Percentiles rank a stretch among this genome's conserved stretches.
Evolutionary conservation across 2,888 invertebrate species (phyloP).

Genomic region (Tiliacea aurago): DNA sequence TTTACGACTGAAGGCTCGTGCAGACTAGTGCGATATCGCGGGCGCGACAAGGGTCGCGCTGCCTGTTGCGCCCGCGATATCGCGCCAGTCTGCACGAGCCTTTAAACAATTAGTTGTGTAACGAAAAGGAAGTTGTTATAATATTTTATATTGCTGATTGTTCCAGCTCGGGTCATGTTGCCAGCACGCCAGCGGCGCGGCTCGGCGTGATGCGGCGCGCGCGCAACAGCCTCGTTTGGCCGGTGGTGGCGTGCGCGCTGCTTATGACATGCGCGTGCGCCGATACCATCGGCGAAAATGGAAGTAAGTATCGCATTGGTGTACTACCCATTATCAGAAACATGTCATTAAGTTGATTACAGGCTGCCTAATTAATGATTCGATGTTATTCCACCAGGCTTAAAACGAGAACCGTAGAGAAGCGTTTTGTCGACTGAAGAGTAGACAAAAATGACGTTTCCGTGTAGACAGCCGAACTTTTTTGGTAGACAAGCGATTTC

Average conservation of each 20-base stretch:
- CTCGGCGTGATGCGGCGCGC: conserved; percentile 84
- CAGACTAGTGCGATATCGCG: too few species aligned
- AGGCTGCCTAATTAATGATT: not conserved
- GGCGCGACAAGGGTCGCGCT: too few species aligned
- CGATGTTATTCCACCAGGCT: not conserved
- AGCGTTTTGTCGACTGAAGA: too few species aligned
- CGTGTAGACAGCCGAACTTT: too few species aligned
- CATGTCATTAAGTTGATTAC: not conserved
- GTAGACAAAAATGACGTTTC: too few species aligned
- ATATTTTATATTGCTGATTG: conserved; percentile 57
- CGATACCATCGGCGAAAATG: conserved; percentile 74
- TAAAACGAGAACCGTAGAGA: too few species aligned
- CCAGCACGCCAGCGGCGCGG: conserved; percentile 74
- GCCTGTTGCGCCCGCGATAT: too few species aligned
- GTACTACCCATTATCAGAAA: not conserved
- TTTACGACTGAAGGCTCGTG: not conserved
- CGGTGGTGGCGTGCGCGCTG: conserved; percentile 81
- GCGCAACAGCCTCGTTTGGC: conserved; percentile 77
- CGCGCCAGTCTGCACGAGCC: too few species aligned
- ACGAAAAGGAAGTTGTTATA: conserved; percentile 36
- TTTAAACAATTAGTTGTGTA: conserved; percentile 19
- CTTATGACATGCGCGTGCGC: conserved; percentile 79
- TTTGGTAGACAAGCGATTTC: too few species aligned
- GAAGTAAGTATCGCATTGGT: conserved; percentile 74
- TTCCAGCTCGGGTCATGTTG: conserved; percentile 86